A percentile compares a stretch with the other conserved stretches of the same genome.
Conservation (phyloP, 2,888 invertebrate genomes). For the Hyles lineata region DNA sequence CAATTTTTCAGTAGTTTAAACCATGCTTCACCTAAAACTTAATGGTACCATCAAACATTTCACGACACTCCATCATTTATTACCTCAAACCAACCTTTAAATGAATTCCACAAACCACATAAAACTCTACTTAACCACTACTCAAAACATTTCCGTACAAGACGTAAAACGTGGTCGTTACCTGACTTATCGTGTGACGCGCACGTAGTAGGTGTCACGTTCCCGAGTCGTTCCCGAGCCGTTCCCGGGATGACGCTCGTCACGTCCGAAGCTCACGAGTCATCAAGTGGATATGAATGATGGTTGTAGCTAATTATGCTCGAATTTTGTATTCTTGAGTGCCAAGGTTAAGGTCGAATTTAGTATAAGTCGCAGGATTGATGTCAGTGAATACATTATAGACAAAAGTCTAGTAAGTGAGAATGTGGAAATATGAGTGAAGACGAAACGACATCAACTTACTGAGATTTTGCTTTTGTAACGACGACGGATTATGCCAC, state of each 20-base stretch:
- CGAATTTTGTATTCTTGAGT: not conserved
- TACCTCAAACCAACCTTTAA: not conserved
- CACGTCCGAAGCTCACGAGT: not conserved
- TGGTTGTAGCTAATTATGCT: not conserved
- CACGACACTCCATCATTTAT: not conserved
- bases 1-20: too few relatives aligned
- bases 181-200: constrained; percentile 13
- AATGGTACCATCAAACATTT: too few relatives aligned
- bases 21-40: too few relatives aligned
- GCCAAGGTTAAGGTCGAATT: not conserved
- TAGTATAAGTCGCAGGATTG: too few relatives aligned
- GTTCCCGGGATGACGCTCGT: not conserved
- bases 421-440: too few relatives aligned
- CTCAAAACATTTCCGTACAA: constrained; percentile 1
- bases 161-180: constrained; percentile 16
- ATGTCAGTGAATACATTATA: too few relatives aligned
- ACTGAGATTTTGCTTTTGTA: too few relatives aligned
- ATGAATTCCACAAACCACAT: not conserved
- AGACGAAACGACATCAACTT: too few relatives aligned
- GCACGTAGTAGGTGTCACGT: constrained; percentile 21
- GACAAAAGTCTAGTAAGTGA: too few relatives aligned
- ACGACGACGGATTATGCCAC: too few relatives aligned
- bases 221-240: not conserved
- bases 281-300: not conserved
- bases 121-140: not conserved